Conservation (phyloP, 2,113 vertebrate genomes). For the Amazona guildingii region DNA sequence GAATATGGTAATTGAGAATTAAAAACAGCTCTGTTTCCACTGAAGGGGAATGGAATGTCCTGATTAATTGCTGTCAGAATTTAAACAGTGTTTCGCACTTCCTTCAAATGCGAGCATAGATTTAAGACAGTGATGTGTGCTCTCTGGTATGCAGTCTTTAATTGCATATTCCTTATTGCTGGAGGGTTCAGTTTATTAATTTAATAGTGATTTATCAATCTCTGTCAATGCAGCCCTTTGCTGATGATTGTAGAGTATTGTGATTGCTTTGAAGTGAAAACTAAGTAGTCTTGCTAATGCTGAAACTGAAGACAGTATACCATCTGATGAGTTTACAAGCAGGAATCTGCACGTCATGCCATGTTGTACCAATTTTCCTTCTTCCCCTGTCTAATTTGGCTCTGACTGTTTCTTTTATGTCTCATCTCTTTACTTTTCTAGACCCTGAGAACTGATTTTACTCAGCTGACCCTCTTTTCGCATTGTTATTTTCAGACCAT, state of each 20-base stretch:
- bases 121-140: not conserved
- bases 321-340: not conserved
- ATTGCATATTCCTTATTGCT: not conserved
- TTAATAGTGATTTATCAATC: not conserved
- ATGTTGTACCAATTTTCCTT: not conserved
- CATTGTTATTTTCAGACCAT: conserved; percentile 41
- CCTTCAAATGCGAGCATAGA: not conserved
- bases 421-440: not conserved
- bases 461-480: not conserved
- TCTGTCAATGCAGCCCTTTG: not conserved
- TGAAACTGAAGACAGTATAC: not conserved
- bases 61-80: not conserved
- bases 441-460: not conserved
- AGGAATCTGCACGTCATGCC: not conserved
- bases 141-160: not conserved
- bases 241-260: not conserved
- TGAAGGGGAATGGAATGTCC: not conserved
- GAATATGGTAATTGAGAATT: not conserved
- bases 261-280: not conserved
- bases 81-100: not conserved
- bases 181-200: not conserved
- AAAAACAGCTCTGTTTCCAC: not conserved
- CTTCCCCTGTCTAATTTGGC: not conserved
- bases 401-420: not conserved
- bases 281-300: not conserved